Base-by-base conservation (phyloP, 2,888 invertebrate genomes). In the Theodoxus fluviatilis region DNA sequence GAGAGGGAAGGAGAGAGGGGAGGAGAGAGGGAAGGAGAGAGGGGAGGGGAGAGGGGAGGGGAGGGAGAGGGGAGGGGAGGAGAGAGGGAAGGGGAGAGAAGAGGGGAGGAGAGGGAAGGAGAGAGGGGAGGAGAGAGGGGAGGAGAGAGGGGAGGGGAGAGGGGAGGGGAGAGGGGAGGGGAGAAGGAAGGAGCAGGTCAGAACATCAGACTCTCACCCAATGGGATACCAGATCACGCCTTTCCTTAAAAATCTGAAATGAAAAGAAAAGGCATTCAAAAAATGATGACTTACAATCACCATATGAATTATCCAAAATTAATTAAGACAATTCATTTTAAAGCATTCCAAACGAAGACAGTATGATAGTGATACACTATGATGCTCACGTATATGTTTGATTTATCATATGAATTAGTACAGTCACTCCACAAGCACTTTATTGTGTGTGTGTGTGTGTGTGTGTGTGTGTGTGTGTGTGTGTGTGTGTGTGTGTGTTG, bases 221-320 rank as follows among this genome's bases (percentile, higher is more conserved):
- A 67, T 86, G 84, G 9, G 81, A 80, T 12, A 86, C 79, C 1
- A 86, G 74, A 71, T 86, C 85, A 70, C 80, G 75, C 74, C 86
- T 81, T 74, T 86, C 85, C 69, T 79, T 76, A 69, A 83, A 86
- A 63, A 86, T 83, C 86, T 86, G 79, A 35, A 78, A 72, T 15
- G 69, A 18, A 70, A 35, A 68, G 49, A 18, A 22, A 59, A 31
- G 47, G 1, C 31, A 3, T 35, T 25, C 7, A 38, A 38, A 65
- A 3, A 7, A 22, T 35, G 37, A 65, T n/a, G 9, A 3, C 15
- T 37, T 64, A 18, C 18, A 18, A n/a, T n/a, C n/a, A n/a, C n/a
- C n/a, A n/a, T n/a, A n/a, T n/a, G n/a, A n/a, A n/a, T n/a, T n/a
- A n/a, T n/a, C n/a, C n/a, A n/a, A n/a, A n/a, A n/a, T n/a, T n/a